phyloP scores from a whole-genome alignment of 2,113 vertebrate species.

The Dipodomys stephensi region DNA sequence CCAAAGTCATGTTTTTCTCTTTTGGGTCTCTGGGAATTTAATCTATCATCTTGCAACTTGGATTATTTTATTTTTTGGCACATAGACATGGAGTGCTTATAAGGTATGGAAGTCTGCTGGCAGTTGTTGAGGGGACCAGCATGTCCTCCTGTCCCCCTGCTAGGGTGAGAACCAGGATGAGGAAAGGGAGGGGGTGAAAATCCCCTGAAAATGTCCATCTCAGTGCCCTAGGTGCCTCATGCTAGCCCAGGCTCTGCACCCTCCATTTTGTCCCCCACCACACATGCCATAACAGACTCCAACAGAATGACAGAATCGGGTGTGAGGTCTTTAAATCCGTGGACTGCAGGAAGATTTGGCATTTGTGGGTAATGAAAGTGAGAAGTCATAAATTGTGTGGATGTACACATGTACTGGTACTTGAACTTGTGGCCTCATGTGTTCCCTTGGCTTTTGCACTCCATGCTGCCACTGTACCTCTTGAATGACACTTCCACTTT shows the following conservation, averaged over 20 bases:
- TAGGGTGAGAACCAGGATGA: neutral
- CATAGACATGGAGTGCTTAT: neutral
- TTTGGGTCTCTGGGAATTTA: neutral
- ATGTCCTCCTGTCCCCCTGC: neutral
- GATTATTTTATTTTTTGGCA: neutral
- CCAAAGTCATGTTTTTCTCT: neutral
- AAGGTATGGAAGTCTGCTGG: neutral
- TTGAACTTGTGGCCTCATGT: too few relatives aligned
- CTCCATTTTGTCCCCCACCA: neutral
- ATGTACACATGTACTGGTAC: too few relatives aligned
- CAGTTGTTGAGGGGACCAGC: neutral
- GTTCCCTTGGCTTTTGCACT: too few relatives aligned
- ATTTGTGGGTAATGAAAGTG: neutral
- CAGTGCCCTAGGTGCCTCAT: neutral
- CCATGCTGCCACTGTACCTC: too few relatives aligned
- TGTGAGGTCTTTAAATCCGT: neutral
- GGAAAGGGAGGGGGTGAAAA: too few relatives aligned
- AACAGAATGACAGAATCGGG: neutral
- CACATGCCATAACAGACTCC: neutral
- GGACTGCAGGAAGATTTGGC: neutral
- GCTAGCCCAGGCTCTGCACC: too few relatives aligned
- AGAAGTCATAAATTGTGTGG: neutral
- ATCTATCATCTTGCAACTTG: neutral
- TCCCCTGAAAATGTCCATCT: neutral
- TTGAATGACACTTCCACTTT: too few relatives aligned